phyloP scores from a whole-genome alignment of 2,797 vertebrate genomes.

The Sciurus vulgaris region DNA sequence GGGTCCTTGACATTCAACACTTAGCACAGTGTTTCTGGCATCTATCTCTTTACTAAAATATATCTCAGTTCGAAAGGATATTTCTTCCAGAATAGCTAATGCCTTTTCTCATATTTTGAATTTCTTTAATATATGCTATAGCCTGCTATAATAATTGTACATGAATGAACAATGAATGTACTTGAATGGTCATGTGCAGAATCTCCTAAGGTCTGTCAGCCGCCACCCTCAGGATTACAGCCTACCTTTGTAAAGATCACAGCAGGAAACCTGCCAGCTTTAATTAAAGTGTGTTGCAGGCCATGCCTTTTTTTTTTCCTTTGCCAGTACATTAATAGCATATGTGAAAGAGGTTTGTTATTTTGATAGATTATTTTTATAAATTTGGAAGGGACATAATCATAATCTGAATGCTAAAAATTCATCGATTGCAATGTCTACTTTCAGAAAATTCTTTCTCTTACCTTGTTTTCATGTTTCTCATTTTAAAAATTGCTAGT shows the following conservation, averaged over 20 bases:
- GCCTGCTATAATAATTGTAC: not conserved
- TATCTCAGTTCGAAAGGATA: not conserved
- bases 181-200: not conserved
- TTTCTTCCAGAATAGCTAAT: not conserved
- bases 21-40: not conserved
- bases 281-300: not conserved
- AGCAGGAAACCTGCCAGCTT: not conserved
- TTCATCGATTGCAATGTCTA: not conserved
- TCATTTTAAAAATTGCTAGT: conserved; percentile 1
- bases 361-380: not conserved
- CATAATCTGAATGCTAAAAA: conserved; percentile 19
- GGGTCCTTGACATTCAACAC: not conserved
- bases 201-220: conserved; percentile 2
- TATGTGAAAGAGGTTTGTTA: not conserved
- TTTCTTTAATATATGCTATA: not conserved
- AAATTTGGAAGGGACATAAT: not conserved
- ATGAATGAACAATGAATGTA: not conserved
- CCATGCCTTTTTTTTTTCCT: not conserved
- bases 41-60: not conserved
- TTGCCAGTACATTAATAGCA: not conserved
- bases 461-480: not conserved
- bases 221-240: not conserved
- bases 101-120: not conserved
- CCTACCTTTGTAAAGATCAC: not conserved
- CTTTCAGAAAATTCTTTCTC: conserved; percentile 1